Percentiles rank a stretch among this genome's conserved stretches.
Evolutionary conservation across 2,113 vertebrate species (phyloP).

Genomic region (Myrmecobius fasciatus): DNA sequence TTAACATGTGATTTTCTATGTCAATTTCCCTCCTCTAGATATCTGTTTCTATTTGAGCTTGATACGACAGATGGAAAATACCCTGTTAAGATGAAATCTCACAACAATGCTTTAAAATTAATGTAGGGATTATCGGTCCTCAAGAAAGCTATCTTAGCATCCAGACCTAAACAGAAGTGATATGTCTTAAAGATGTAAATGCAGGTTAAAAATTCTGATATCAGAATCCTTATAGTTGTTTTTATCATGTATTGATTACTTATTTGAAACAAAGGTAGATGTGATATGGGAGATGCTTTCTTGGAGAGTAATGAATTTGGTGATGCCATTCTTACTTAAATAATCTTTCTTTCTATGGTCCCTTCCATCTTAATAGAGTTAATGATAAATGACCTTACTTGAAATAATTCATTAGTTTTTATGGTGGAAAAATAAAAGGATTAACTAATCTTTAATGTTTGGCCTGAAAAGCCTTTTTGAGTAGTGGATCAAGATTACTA

Average conservation of each 20-base stretch:
- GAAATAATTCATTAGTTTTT: slow-evolving; percentile 69
- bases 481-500: slow-evolving; percentile 73
- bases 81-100: slow-evolving; percentile 39
- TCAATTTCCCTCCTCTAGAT: not conserved
- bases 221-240: slow-evolving; percentile 29
- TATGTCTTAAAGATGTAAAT: slow-evolving; percentile 51
- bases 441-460: slow-evolving; percentile 75
- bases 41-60: not conserved
- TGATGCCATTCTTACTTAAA: slow-evolving; percentile 11
- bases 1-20: not conserved
- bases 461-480: slow-evolving; percentile 68
- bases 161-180: slow-evolving; percentile 34
- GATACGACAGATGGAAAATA: not conserved
- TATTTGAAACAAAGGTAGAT: slow-evolving; percentile 54
- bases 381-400: slow-evolving; percentile 40
- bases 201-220: slow-evolving; percentile 49
- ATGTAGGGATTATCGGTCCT: slow-evolving; percentile 47
- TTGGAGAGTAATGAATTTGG: slow-evolving; percentile 35
- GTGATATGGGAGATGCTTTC: slow-evolving; percentile 36
- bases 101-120: slow-evolving; percentile 31
- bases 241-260: slow-evolving; percentile 43
- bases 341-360: slow-evolving; percentile 29
- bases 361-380: slow-evolving; percentile 56
- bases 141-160: slow-evolving; percentile 42
- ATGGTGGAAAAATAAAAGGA: slow-evolving; percentile 60